Evolutionary conservation across 1,140 invertebrate genomes (phyloP), one percentile per base, ranked within the genome.

Genomic region (Zaprionus vittiger): DNA sequence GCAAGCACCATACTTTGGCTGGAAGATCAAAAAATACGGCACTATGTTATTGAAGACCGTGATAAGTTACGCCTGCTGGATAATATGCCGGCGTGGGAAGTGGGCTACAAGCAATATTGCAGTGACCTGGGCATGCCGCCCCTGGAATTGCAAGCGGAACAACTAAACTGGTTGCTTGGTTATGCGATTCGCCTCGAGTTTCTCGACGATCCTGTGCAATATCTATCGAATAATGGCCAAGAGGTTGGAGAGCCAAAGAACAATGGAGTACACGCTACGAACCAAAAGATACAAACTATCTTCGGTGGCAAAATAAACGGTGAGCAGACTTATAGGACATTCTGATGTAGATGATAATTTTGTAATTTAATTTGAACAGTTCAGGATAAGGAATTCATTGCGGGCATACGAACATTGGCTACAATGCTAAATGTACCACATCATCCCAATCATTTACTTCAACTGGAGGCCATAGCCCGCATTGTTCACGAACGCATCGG

Each of bases 1-100:
- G 95, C 96, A 61, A 96, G 95, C 83, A 93, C 98, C 31, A 94
- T 99, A 20, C 90, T 97, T 1, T 99, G 98, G 98, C 90, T 99
- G 26, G 98, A 99, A 93, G 97, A 98, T 92, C 97, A 98, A 92
- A 98, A 98, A 93, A 98, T 99, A 79, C 95, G 98, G 17, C 95
- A 96, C 81, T 98, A 98, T 83, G 96, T 96, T 81, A 96, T 98
- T 69, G 97, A 98, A 92, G 96, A 98, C 70, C 93, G 97, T 24
- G 95, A 95, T 73, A 93, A 93, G 2, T 91, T 99, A 22, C 94
- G 96, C 56, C 92, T 94, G 59, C 94, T 94, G 20, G 80, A 93
- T 17, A 92, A 94, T 6, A 75, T 81, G 26, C 86, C 93, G 2
- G 91, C 95, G 41, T 99, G 98, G 98, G 93, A 94, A 26, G 94